Conservation (phyloP, 2,797 vertebrate genomes). For the Dermochelys coriacea region DNA sequence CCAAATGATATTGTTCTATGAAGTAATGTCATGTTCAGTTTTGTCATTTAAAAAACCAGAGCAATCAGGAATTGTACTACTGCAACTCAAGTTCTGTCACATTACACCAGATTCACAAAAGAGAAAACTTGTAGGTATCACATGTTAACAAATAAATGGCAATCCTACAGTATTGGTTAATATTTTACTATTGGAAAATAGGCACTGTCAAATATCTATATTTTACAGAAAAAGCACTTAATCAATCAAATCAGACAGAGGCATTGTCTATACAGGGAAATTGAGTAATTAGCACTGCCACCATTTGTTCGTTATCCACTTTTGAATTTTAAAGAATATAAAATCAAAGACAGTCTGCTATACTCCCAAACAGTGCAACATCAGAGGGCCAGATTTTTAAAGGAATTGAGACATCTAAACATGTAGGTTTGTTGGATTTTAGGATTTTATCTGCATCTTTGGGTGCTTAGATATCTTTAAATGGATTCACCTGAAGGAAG, state of each 20-base stretch:
- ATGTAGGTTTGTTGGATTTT: too few relatives aligned
- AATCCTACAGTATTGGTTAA: background rate
- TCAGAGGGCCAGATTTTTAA: background rate
- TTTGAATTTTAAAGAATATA: background rate
- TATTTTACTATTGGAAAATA: background rate
- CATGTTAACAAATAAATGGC: background rate
- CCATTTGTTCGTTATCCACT: background rate
- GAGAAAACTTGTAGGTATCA: background rate
- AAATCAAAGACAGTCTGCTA: background rate
- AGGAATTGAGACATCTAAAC: background rate
- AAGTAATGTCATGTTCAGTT: conserved; percentile 19
- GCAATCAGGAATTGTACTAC: background rate
- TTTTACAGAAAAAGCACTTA: background rate
- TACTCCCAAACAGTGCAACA: background rate
- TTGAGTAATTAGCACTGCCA: background rate
- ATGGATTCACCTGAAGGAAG: background rate
- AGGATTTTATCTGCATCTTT: background rate
- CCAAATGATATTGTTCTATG: conserved; percentile 20
- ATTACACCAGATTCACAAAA: background rate
- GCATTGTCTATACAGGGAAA: background rate
- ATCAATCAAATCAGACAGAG: background rate
- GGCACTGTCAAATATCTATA: background rate
- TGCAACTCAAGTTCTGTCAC: background rate
- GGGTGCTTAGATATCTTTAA: background rate
- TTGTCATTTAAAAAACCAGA: conserved; percentile 10